Base-by-base conservation (phyloP, 2,888 invertebrate species). In the Lasioglossum oenotherae region DNA sequence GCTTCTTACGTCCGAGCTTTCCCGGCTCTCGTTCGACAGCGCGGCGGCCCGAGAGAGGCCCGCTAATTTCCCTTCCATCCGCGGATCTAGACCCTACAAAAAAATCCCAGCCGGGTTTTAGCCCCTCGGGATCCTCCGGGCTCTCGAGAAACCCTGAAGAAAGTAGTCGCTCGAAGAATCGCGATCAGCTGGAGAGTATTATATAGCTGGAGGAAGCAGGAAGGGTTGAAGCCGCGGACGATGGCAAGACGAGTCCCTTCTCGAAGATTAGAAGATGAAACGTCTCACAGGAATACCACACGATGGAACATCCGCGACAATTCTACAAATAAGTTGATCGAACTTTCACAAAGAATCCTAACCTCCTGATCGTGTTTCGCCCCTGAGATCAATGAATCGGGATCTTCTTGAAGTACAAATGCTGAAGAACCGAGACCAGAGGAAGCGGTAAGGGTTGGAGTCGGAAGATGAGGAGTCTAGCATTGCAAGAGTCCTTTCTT, bases 1-100 rank as follows among this genome's bases (percentile, higher is more conserved):
- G 81, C 85, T 81, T 83, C 85, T 79, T 80, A 72, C 79, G 89
- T 82, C 78, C 87, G 76, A 89, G 85, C 85, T 89, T 85, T 75
- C 80, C 86, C 72, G 60, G 75, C 53, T 53, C 67, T 77, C 78
- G 81, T 77, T 71, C 69, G 67, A 38, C 35, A 78, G 49, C 44
- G 76, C 35, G 80, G 49, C 44, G 76, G 75, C 72, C 71, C 79
- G 69, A 31, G 49, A 23, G 16, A 23, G 16, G 6, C 57, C 71
- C 84, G 78, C 49, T 78, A 78, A 83, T 78, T 84, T 57, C 78
- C 23, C n/a, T 69, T 46, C 23, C 19, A 23, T 38, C 44, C 57
- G 27, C 12, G 38, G 41, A 35, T 60, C 57, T 27, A 6, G 23
- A 3, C 14, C 19, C 35, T 23, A 23, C 44, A 44, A 38, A 38